Percentiles rank a stretch among this genome's conserved stretches.
Conservation (phyloP, 2,888 invertebrate species). For the Aspidapion aeneum region DNA sequence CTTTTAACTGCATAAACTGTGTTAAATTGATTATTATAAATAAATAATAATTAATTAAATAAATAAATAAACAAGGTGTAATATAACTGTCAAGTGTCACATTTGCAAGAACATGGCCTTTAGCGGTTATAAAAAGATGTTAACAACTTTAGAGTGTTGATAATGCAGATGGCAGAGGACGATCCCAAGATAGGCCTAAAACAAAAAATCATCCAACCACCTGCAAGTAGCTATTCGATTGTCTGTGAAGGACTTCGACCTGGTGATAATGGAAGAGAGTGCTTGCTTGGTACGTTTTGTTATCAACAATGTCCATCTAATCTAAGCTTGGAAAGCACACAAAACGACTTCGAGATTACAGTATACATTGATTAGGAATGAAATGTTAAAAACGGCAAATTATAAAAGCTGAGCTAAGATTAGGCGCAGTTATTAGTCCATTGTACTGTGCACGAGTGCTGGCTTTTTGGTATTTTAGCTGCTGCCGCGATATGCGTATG, state of each 20-base stretch:
- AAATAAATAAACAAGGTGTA: conserved; percentile 32
- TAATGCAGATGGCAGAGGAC: conserved; percentile 34
- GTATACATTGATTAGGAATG: conserved; percentile 47
- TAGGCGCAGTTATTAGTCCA: conserved; percentile 51
- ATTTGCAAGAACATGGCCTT: conserved; percentile 51
- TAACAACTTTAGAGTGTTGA: conserved; percentile 35
- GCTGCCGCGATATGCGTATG: conserved; percentile 27
- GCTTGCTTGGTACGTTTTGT: conserved; percentile 25
- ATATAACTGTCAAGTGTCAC: conserved; percentile 40
- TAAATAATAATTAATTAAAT: conserved; percentile 23
- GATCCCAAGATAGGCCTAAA: conserved; percentile 36
- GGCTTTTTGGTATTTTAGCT: conserved; percentile 44
- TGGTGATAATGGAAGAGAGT: conserved; percentile 16
- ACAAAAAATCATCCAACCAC: conserved; percentile 35
- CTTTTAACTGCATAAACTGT: conserved; percentile 45
- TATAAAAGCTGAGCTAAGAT: conserved; percentile 51
- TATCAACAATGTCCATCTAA: conserved; percentile 32
- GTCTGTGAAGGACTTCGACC: conserved; percentile 21
- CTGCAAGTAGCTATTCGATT: conserved; percentile 6
- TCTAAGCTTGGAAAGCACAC: conserved; percentile 46
- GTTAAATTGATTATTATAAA: conserved; percentile 37
- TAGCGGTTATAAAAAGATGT: conserved; percentile 36
- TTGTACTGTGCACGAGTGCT: conserved; percentile 50
- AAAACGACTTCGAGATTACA: conserved; percentile 42
- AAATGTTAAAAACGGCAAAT: conserved; percentile 47